These are phyloP conservation scores for Chloroclysta siterata DNA, from an alignment of 2,888 invertebrate genomes.

Conservation along the genomic window DNA sequence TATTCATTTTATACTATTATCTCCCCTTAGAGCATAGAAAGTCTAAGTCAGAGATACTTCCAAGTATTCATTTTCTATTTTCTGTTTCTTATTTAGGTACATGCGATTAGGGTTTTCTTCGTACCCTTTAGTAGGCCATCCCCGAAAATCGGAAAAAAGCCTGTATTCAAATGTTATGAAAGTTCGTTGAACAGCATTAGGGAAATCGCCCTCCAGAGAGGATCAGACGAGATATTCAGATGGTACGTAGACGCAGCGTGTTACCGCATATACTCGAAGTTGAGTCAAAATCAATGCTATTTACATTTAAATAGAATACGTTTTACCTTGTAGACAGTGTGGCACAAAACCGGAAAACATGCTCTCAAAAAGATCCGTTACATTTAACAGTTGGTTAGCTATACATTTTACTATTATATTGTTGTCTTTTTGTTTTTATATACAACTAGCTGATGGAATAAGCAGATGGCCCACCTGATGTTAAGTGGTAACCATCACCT, in stretches of 20 bases:
- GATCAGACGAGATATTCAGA: slow-evolving; percentile 33
- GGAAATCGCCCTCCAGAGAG: slow-evolving; percentile 61
- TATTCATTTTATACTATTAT: too few species aligned
- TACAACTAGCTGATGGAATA: too few species aligned
- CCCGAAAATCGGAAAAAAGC: slow-evolving; percentile 62
- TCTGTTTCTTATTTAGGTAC: neutral
- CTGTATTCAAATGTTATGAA: slow-evolving; percentile 71
- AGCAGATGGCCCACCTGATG: too few species aligned
- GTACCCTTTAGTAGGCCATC: neutral
- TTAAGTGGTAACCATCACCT: too few species aligned
- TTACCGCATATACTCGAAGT: slow-evolving; percentile 20
- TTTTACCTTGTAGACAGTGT: slow-evolving; percentile 14
- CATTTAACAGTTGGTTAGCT: neutral
- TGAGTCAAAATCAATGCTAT: slow-evolving; percentile 33
- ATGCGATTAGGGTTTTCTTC: neutral
- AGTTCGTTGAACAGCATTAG: slow-evolving; percentile 68
- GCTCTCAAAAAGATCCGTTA: neutral
- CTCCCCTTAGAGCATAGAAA: too few species aligned
- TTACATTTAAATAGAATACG: slow-evolving; percentile 37
- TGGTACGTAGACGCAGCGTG: slow-evolving; percentile 11
- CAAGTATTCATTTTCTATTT: too few species aligned
- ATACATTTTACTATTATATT: too few species aligned
- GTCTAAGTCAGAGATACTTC: too few species aligned
- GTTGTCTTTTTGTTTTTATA: too few species aligned
- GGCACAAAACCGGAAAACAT: slow-evolving; percentile 1